phyloP scores from a whole-genome alignment of 2,113 vertebrate genomes.

The Otolemur garnettii region DNA sequence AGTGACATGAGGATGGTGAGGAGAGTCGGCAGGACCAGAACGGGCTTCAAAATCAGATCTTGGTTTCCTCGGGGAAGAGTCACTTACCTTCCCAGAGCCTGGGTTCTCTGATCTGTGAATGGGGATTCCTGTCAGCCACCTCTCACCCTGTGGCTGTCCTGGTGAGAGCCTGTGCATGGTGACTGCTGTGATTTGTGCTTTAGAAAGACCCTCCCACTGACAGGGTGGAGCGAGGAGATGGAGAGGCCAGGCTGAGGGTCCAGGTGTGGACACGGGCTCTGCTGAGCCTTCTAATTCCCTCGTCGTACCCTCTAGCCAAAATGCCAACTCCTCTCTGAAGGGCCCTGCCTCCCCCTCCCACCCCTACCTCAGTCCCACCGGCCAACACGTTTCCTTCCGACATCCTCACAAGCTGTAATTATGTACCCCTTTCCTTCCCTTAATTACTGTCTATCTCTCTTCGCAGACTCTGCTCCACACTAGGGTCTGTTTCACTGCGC shows the following conservation, averaged over 20 bases:
- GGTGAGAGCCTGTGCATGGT: neutral
- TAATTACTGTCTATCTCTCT: slow-evolving; percentile 37
- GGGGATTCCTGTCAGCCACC: rapidly evolving
- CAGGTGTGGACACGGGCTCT: neutral
- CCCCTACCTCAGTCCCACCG: neutral
- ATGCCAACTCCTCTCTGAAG: neutral
- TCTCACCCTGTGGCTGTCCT: neutral
- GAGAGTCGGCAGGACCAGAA: rapidly evolving
- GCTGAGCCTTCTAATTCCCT: neutral
- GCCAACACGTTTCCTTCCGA: slow-evolving; percentile 14
- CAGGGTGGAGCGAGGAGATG: rapidly evolving
- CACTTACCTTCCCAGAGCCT: neutral
- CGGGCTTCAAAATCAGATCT: neutral
- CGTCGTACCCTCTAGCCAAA: neutral
- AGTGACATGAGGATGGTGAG: rapidly evolving
- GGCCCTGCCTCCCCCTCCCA: neutral
- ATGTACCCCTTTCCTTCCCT: neutral
- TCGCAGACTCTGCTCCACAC: neutral
- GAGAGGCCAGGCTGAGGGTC: neutral
- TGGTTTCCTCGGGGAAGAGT: rapidly evolving
- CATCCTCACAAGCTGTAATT: slow-evolving; percentile 27
- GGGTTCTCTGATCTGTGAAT: neutral
- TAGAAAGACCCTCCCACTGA: rapidly evolving
- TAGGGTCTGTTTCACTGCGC: neutral
- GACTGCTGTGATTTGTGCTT: rapidly evolving